These are phyloP conservation scores for Alligator mississippiensis DNA, from an alignment of 2,113 vertebrate species.

Conservation along the genomic window DNA sequence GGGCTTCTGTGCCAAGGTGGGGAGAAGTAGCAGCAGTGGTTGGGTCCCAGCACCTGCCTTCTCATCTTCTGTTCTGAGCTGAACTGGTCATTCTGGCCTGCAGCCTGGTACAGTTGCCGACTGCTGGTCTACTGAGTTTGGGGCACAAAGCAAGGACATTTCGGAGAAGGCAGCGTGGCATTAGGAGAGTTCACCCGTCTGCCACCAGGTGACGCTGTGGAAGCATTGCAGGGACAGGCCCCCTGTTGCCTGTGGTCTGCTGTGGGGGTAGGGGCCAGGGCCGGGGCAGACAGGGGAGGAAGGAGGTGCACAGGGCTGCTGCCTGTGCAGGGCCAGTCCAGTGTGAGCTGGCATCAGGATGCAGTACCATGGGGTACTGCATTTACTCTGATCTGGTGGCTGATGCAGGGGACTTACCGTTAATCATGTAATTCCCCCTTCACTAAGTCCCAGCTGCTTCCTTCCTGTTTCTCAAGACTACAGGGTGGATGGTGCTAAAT, in stretches of 20 bases:
- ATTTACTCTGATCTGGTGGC: background rate
- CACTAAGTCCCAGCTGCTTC: background rate
- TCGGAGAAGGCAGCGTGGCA: fast-evolving
- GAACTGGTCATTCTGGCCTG: too few species aligned
- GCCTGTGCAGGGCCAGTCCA: background rate
- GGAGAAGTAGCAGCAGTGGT: too few species aligned
- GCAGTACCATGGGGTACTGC: background rate
- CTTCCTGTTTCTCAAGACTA: background rate
- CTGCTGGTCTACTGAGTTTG: too few species aligned
- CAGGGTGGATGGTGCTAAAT: background rate
- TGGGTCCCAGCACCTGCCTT: too few species aligned
- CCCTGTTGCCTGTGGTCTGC: background rate
- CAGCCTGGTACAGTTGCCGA: too few species aligned
- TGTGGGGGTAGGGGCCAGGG: background rate
- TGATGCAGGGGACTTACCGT: background rate
- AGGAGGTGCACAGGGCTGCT: background rate
- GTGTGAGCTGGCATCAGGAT: background rate
- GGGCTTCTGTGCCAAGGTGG: too few species aligned
- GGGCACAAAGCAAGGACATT: too few species aligned
- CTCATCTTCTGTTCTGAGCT: too few species aligned
- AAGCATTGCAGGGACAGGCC: background rate
- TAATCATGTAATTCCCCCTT: background rate
- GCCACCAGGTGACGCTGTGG: conserved; percentile 38
- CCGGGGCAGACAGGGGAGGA: background rate
- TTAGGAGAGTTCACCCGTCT: too few species aligned